Evolutionary conservation across 2,797 vertebrate species (phyloP).

Genomic region (Ptychadena robeensis): DNA sequence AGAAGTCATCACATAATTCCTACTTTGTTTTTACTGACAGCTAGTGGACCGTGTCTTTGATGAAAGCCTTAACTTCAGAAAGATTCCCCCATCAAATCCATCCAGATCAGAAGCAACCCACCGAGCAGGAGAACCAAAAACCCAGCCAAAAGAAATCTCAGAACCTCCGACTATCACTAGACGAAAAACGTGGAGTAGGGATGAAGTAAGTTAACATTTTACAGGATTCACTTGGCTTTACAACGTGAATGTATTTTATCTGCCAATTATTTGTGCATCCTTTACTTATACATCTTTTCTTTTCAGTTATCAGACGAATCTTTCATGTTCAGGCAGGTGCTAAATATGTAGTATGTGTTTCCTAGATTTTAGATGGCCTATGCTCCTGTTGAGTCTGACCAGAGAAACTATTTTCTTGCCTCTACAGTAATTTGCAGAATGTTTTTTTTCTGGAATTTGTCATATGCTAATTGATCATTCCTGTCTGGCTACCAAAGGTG

Average conservation of each 20-base stretch:
- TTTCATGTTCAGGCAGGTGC: not conserved
- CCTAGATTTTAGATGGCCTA: not conserved
- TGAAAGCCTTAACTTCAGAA: slow-evolving; percentile 97
- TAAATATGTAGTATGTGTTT: not conserved
- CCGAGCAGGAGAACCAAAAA: slow-evolving; percentile 82
- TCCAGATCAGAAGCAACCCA: slow-evolving; percentile 88
- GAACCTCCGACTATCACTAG: slow-evolving; percentile 89
- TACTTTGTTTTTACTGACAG: slow-evolving; percentile 69
- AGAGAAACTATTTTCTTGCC: not conserved
- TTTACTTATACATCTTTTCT: not conserved
- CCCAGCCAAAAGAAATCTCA: slow-evolving; percentile 81
- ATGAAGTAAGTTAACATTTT: slow-evolving; percentile 79
- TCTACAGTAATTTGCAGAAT: not conserved
- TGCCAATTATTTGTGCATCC: not conserved
- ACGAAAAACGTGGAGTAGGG: slow-evolving; percentile 95
- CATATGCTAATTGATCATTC: not conserved
- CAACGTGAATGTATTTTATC: not conserved
- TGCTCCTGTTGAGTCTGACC: no score
- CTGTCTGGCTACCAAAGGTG: not conserved
- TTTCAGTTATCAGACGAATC: not conserved
- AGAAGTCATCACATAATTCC: not conserved
- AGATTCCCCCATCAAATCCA: slow-evolving; percentile 92
- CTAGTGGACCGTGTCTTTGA: slow-evolving; percentile 98
- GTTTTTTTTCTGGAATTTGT: not conserved
- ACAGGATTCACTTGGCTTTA: not conserved